Conservation (phyloP, 2,888 invertebrate species). For the Tipula helvola region DNA sequence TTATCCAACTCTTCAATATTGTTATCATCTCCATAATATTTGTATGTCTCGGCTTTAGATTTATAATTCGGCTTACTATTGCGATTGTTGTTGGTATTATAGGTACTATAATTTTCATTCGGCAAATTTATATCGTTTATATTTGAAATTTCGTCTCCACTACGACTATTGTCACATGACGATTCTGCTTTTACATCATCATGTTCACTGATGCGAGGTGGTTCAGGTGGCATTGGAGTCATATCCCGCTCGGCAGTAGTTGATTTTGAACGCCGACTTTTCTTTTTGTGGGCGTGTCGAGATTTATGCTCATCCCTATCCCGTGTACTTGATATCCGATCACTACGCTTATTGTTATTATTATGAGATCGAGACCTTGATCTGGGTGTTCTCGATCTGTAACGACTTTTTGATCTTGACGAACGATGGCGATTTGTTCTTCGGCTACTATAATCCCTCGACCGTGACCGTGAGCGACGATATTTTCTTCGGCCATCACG, state of each 20-base stretch:
- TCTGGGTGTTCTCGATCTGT: not conserved
- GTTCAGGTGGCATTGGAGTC: not conserved
- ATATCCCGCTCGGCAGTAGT: not conserved
- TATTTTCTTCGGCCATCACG: not conserved
- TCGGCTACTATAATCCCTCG: not conserved
- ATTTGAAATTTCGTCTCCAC: not conserved
- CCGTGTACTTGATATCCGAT: not conserved
- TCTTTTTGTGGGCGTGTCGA: not conserved
- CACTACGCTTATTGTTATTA: not conserved
- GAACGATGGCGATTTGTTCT: not conserved
- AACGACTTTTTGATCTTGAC: not conserved
- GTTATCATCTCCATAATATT: not conserved
- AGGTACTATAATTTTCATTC: not conserved
- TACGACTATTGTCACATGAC: not conserved
- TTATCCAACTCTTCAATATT: constrained; percentile 26
- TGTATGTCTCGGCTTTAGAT: not conserved
- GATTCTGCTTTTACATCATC: not conserved
- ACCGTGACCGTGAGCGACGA: not conserved
- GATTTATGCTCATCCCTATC: not conserved
- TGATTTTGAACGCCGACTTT: not conserved
- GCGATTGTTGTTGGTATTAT: not conserved
- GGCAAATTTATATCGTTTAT: not conserved
- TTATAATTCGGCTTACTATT: not conserved
- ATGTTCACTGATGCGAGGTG: not conserved
- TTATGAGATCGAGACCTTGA: not conserved